A percentile compares a stretch with the other conserved stretches of the same genome.
Evolutionary conservation across 2,888 invertebrate genomes (phyloP).

Genomic region (Chrysodeixis includens): DNA sequence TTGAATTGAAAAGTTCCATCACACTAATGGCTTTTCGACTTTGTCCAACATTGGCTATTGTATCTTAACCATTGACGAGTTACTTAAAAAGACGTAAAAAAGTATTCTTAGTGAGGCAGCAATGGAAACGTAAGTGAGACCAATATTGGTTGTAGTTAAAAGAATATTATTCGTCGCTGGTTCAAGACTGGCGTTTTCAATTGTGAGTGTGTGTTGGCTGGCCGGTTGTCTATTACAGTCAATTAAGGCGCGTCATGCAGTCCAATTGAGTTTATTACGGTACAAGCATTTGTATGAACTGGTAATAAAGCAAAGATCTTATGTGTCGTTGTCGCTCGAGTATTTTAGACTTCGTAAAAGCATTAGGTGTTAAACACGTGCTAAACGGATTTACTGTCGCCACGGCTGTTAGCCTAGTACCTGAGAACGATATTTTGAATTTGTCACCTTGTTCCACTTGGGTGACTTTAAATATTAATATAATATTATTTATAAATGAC

Average conservation of each 20-base stretch:
- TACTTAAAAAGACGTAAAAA: rapidly evolving
- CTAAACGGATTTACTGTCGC: not conserved
- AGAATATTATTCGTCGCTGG: slow-evolving; percentile 9
- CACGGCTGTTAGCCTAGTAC: not conserved
- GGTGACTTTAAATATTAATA: not conserved
- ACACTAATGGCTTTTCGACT: not conserved
- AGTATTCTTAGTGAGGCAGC: not conserved
- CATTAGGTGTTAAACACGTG: not conserved
- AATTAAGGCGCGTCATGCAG: slow-evolving; percentile 80
- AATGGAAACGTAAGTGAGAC: slow-evolving; percentile 13
- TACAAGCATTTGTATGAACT: slow-evolving; percentile 40
- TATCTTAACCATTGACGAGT: slow-evolving; percentile 10
- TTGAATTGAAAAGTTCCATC: slow-evolving; percentile 34
- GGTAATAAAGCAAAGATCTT: slow-evolving; percentile 61
- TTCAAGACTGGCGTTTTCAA: slow-evolving; percentile 48
- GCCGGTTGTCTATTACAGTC: slow-evolving; percentile 72
- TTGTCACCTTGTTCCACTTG: not conserved
- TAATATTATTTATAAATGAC: no score
- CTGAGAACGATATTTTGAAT: not conserved
- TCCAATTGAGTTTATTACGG: slow-evolving; percentile 82
- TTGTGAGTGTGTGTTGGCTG: slow-evolving; percentile 60
- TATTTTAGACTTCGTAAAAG: slow-evolving; percentile 12
- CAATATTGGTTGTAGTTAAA: slow-evolving; percentile 20
- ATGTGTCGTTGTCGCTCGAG: slow-evolving; percentile 8
- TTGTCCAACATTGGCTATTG: slow-evolving; percentile 16